A percentile compares a stretch with the other conserved stretches of the same genome.
phyloP scores from a whole-genome alignment of 1,140 invertebrate species.

The Hesperophylax magnus region DNA sequence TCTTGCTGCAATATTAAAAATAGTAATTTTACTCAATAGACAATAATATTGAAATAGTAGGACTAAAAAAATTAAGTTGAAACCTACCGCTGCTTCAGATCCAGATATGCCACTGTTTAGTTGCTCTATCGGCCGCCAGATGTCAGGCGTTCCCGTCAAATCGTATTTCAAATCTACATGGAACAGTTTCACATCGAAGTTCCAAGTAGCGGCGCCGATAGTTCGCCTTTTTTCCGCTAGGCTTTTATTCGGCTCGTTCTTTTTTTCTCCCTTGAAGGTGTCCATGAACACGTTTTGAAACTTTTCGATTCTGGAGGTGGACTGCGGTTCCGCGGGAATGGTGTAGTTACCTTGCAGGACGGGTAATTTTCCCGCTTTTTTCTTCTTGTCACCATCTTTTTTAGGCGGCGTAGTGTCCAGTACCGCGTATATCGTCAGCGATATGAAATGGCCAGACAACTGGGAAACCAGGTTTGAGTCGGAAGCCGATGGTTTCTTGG shows the following conservation, averaged over 20 bases:
- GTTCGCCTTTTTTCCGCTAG: constrained; percentile 73
- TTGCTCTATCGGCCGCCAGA: constrained; percentile 81
- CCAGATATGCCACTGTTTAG: constrained; percentile 77
- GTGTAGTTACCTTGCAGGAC: not conserved
- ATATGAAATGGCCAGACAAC: constrained; percentile 79
- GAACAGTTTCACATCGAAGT: constrained; percentile 79
- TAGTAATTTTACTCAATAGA: no score
- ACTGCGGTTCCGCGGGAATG: constrained; percentile 59
- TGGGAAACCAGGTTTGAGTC: constrained; percentile 65
- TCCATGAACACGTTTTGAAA: constrained; percentile 44
- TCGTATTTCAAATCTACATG: constrained; percentile 75
- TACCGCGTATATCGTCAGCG: constrained; percentile 81
- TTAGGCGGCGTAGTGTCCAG: constrained; percentile 71
- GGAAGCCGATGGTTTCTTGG: constrained; percentile 64
- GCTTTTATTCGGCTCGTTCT: constrained; percentile 39
- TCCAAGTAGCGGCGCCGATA: constrained; percentile 80
- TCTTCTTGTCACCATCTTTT: constrained; percentile 61
- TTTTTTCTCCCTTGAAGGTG: constrained; percentile 40
- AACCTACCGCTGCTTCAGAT: constrained; percentile 71
- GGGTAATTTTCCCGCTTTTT: constrained; percentile 57
- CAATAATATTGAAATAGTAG: no score
- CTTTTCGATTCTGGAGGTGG: constrained; percentile 41
- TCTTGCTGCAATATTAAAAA: constrained; percentile 70
- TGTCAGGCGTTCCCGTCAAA: constrained; percentile 79
- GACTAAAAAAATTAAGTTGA: no score